Evolutionary conservation across 2,797 vertebrate genomes (phyloP).

Genomic region (Pangasius djambal): DNA sequence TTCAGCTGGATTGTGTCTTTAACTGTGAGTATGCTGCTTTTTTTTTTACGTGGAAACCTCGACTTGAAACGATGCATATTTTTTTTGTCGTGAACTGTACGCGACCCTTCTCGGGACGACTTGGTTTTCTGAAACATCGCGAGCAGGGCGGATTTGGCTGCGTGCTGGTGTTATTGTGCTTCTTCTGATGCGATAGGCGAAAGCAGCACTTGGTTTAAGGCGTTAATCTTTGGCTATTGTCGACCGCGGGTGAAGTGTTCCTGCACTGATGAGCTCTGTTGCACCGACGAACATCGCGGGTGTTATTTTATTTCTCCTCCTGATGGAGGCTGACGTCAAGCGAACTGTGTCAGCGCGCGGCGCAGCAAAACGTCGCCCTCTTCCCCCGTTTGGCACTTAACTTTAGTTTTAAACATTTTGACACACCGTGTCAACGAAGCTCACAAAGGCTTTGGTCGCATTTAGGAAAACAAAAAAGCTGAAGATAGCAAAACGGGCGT

Average conservation of each 20-base stretch:
- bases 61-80: not conserved
- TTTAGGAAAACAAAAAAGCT: not conserved
- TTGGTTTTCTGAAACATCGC: not conserved
- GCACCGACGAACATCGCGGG: slow-evolving; percentile 17
- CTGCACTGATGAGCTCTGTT: slow-evolving; percentile 7
- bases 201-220: not conserved
- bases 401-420: not conserved
- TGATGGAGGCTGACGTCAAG: slow-evolving; percentile 53
- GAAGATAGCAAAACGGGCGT: not conserved
- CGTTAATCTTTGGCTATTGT: not conserved
- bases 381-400: not conserved
- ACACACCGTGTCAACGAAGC: not conserved
- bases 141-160: slow-evolving; percentile 31
- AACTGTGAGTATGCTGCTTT: slow-evolving; percentile 29
- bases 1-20: not conserved
- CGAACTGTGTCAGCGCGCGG: slow-evolving; percentile 23
- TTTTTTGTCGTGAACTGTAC: not conserved
- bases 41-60: not conserved
- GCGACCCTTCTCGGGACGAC: slow-evolving; percentile 35
- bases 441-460: not conserved
- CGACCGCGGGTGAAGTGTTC: not conserved
- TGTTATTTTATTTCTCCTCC: slow-evolving; percentile 32
- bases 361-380: not conserved
- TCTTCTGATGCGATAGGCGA: not conserved
- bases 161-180: slow-evolving; percentile 24